A percentile compares a stretch with the other conserved stretches of the same genome.
Conservation (phyloP, 2,888 invertebrate species). For the Drosophila algonquin region DNA sequence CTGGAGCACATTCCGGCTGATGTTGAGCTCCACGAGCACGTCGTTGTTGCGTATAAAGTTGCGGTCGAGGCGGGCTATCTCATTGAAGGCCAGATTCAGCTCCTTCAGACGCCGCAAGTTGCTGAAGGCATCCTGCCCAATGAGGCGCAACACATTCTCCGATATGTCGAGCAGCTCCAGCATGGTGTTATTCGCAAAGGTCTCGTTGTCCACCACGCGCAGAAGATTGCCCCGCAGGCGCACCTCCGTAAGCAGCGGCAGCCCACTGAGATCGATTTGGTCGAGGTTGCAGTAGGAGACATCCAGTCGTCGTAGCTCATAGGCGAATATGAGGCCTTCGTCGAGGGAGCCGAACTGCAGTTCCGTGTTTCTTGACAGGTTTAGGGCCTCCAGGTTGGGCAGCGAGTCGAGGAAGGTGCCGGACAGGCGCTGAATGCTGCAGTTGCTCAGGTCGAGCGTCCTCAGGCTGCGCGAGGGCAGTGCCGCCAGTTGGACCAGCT, state of each 20-base stretch:
- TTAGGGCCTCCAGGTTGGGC: slow-evolving; percentile 86
- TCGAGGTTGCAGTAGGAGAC: slow-evolving; percentile 87
- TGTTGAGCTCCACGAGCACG: slow-evolving; percentile 86
- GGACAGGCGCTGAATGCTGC: slow-evolving; percentile 85
- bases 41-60: slow-evolving; percentile 87
- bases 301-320: slow-evolving; percentile 86
- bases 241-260: slow-evolving; percentile 86
- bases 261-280: slow-evolving; percentile 86
- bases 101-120: slow-evolving; percentile 86
- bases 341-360: slow-evolving; percentile 83
- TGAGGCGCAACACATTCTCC: slow-evolving; percentile 87
- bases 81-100: slow-evolving; percentile 89
- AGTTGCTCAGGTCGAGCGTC: slow-evolving; percentile 86
- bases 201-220: slow-evolving; percentile 85
- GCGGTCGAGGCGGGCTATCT: slow-evolving; percentile 86
- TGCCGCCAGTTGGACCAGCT: slow-evolving; percentile 84
- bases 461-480: slow-evolving; percentile 85
- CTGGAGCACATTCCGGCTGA: slow-evolving; percentile 88
- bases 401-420: slow-evolving; percentile 86
- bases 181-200: slow-evolving; percentile 87
- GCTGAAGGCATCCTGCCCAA: slow-evolving; percentile 87
- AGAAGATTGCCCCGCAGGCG: slow-evolving; percentile 88
- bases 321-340: slow-evolving; percentile 84
- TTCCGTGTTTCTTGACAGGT: slow-evolving; percentile 87
- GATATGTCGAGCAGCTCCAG: slow-evolving; percentile 88